These are phyloP conservation scores for Temnothorax longispinosus DNA, from an alignment of 1,140 invertebrate species.

Conservation along the genomic window DNA sequence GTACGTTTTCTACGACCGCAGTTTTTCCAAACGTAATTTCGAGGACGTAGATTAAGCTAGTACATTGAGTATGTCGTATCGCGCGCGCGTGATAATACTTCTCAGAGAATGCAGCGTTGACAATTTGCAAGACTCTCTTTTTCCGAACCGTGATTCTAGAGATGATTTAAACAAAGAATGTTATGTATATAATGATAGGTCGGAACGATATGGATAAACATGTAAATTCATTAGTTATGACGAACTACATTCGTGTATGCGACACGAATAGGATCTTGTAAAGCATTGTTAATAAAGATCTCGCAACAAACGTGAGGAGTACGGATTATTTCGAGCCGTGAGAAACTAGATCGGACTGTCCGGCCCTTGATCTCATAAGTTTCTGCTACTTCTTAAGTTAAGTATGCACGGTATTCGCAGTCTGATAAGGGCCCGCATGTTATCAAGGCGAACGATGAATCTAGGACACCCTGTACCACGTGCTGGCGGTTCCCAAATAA, in stretches of 20 bases:
- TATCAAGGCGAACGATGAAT: slow-evolving; percentile 48
- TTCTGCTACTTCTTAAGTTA: background rate
- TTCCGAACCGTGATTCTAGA: slow-evolving; percentile 5
- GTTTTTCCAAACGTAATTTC: background rate
- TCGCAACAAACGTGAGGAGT: slow-evolving; percentile 6
- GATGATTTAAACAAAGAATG: slow-evolving; percentile 4
- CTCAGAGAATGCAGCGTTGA: background rate
- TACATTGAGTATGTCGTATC: background rate
- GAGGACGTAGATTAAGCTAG: background rate
- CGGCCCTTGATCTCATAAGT: background rate
- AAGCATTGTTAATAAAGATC: slow-evolving; percentile 72
- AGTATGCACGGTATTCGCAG: background rate
- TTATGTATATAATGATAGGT: slow-evolving; percentile 58
- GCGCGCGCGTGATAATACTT: background rate
- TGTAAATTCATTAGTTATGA: slow-evolving; percentile 47
- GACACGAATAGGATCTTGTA: slow-evolving; percentile 56
- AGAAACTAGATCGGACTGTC: background rate
- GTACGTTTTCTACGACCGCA: slow-evolving; percentile 22
- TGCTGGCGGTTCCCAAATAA: slow-evolving; percentile 16
- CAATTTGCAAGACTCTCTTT: background rate
- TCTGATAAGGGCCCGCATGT: slow-evolving; percentile 31
- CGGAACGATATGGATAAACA: slow-evolving; percentile 26
- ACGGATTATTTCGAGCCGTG: background rate
- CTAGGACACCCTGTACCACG: background rate
- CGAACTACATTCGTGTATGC: background rate